Evolutionary conservation across 2,888 invertebrate species (phyloP).

Genomic region (Synergus itoensis): DNA sequence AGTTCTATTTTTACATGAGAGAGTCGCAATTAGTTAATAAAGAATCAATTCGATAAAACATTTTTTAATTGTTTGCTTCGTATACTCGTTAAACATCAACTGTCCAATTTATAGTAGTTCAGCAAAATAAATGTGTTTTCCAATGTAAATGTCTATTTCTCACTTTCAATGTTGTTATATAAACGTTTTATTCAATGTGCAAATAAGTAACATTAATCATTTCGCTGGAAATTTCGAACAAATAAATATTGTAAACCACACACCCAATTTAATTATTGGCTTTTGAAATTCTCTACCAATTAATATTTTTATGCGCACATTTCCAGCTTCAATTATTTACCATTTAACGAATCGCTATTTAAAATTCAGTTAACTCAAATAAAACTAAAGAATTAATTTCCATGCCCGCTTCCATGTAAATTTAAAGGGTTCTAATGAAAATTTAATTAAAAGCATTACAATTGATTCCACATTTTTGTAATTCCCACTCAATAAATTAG

Average conservation of each 20-base stretch:
- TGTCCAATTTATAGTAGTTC: neutral
- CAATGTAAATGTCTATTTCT: neutral
- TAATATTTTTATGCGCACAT: too few relatives aligned
- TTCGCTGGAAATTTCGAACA: neutral
- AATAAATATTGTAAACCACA: too few relatives aligned
- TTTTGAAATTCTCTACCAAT: too few relatives aligned
- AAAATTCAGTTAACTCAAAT: neutral
- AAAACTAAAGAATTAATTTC: neutral
- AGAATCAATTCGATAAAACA: conserved; percentile 3
- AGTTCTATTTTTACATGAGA: neutral
- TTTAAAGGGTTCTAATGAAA: neutral
- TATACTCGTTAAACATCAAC: neutral
- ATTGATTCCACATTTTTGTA: neutral
- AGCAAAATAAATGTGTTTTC: neutral
- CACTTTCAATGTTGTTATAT: neutral
- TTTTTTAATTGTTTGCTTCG: conserved; percentile 25
- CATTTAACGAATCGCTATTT: neutral
- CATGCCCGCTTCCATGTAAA: neutral
- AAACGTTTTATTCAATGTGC: neutral
- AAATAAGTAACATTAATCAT: neutral
- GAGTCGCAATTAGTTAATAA: neutral
- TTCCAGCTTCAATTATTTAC: neutral
- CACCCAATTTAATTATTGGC: too few relatives aligned
- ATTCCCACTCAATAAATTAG: too few relatives aligned
- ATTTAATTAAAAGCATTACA: neutral